A percentile compares a stretch with the other conserved stretches of the same genome.
phyloP scores from a whole-genome alignment of 2,797 vertebrate species.

The Micrastur ruficollis region DNA sequence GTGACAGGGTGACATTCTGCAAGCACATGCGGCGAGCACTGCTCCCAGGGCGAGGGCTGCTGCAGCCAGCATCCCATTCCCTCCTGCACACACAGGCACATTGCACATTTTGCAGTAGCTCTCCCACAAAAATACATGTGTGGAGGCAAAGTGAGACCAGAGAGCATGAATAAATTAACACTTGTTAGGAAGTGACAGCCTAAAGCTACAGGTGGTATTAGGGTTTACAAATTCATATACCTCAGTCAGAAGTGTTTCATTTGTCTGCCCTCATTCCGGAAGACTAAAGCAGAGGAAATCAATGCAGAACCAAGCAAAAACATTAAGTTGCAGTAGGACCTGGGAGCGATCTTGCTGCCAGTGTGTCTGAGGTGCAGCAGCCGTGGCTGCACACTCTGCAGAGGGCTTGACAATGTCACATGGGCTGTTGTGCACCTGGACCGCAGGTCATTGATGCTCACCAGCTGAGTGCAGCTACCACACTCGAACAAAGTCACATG shows the following conservation, averaged over 20 bases:
- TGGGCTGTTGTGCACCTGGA: neutral
- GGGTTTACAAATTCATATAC: neutral
- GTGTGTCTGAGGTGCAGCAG: accelerated
- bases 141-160: neutral
- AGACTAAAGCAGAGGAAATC: neutral
- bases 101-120: neutral
- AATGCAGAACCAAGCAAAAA: neutral
- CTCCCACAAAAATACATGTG: neutral
- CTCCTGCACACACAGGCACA: accelerated
- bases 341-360: neutral
- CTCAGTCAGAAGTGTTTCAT: neutral
- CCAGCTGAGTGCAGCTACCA: neutral
- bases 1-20: neutral
- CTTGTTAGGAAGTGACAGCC: neutral
- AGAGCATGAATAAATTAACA: neutral
- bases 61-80: neutral
- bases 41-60: neutral
- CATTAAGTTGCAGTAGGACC: accelerated
- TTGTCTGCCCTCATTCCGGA: neutral
- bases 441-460: neutral
- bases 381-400: accelerated
- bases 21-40: accelerated
- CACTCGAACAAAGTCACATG: neutral
- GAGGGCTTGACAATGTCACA: neutral
- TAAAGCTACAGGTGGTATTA: neutral